Conservation (phyloP, 2,113 vertebrate genomes). For the Passer domesticus region DNA sequence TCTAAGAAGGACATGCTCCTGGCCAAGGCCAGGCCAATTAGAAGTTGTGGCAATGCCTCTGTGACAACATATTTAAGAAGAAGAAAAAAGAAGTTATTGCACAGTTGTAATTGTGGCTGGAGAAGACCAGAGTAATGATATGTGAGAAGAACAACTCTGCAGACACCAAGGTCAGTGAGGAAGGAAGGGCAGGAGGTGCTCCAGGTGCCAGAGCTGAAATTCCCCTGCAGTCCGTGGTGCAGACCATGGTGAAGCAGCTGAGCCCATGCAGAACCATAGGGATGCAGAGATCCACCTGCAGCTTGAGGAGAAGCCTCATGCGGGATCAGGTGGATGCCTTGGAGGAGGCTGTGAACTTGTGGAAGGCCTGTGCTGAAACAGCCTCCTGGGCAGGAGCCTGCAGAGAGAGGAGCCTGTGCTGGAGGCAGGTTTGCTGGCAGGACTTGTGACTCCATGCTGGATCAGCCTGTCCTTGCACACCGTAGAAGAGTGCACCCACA, state of each 20-base stretch:
- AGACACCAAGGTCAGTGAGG: background rate
- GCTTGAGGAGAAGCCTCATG: fast-evolving
- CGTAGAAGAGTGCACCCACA: background rate
- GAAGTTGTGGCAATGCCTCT: background rate
- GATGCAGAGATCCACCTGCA: background rate
- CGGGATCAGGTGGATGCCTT: background rate
- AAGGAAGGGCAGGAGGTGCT: background rate
- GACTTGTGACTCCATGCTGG: fast-evolving
- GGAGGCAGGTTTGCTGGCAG: background rate
- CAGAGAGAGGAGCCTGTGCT: too few species aligned
- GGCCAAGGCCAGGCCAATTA: too few species aligned
- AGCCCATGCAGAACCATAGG: fast-evolving
- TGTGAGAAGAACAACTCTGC: fast-evolving
- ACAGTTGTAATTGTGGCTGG: too few species aligned
- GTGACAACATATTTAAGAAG: background rate
- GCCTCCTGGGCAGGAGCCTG: background rate
- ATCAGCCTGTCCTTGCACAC: too few species aligned
- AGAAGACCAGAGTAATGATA: background rate
- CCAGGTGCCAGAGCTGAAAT: background rate
- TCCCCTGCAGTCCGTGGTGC: fast-evolving
- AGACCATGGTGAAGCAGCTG: background rate
- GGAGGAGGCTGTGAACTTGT: background rate
- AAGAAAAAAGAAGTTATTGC: background rate
- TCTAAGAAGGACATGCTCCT: background rate
- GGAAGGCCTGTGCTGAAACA: fast-evolving